These are phyloP conservation scores for Chloroceryle amazona DNA, from an alignment of 2,797 vertebrate species.

Conservation along the genomic window DNA sequence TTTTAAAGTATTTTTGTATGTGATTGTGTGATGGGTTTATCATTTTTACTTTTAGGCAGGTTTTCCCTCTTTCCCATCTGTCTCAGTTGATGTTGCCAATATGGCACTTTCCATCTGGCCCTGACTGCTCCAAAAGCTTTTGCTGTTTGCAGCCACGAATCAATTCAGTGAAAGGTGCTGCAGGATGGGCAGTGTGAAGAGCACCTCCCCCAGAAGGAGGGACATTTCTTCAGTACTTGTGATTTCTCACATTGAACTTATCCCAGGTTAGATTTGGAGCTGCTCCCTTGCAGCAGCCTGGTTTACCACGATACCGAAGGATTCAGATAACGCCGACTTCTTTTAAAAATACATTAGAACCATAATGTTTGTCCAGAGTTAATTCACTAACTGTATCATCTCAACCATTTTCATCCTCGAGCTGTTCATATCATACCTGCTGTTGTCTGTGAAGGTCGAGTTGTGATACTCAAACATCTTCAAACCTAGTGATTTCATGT, in stretches of 20 bases:
- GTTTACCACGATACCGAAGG: neutral
- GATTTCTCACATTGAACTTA: constrained; percentile 50
- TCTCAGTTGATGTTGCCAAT: constrained; percentile 70
- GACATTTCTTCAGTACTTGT: constrained; percentile 15
- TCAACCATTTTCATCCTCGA: neutral
- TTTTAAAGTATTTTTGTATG: constrained; percentile 59
- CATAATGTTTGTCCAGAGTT: neutral
- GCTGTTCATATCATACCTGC: neutral
- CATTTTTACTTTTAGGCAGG: constrained; percentile 55
- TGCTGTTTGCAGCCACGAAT: constrained; percentile 64
- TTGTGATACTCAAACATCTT: neutral
- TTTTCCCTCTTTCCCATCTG: constrained; percentile 72
- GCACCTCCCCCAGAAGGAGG: constrained; percentile 53
- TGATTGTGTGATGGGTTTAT: constrained; percentile 63
- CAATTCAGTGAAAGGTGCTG: constrained; percentile 46
- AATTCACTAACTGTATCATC: neutral
- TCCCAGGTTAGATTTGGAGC: constrained; percentile 26
- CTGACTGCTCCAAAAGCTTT: constrained; percentile 63
- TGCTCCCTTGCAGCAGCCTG: neutral
- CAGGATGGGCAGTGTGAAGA: constrained; percentile 62
- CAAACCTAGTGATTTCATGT: neutral
- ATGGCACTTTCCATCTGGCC: constrained; percentile 74
- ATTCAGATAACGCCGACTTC: neutral
- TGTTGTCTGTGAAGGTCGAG: neutral
- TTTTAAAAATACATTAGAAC: neutral